These are phyloP conservation scores for Phylloscopus whistleri DNA, from an alignment of 2,113 vertebrate genomes.

Conservation along the genomic window DNA sequence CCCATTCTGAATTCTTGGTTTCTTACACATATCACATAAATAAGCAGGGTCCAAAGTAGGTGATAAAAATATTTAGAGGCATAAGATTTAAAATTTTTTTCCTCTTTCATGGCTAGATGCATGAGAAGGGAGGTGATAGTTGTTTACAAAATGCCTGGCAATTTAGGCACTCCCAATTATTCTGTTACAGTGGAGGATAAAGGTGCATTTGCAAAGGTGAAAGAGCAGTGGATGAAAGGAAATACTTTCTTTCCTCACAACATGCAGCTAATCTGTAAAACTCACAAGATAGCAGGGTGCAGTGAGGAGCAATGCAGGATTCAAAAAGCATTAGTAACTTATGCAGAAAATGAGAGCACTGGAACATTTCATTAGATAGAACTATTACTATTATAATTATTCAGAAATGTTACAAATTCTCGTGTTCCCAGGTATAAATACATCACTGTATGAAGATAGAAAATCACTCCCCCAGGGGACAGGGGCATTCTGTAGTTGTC, in stretches of 20 bases:
- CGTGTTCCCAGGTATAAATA: background rate
- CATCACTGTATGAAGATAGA: background rate
- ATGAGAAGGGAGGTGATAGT: background rate
- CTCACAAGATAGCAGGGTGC: background rate
- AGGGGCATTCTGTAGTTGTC: background rate
- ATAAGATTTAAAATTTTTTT: background rate
- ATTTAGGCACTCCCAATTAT: constrained; percentile 3
- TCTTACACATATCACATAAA: background rate
- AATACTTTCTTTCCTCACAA: background rate
- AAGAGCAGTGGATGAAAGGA: constrained; percentile 13
- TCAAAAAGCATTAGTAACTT: background rate
- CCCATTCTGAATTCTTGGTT: background rate
- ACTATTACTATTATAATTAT: constrained; percentile 17
- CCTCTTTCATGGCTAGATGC: background rate
- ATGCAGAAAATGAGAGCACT: background rate
- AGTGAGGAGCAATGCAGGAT: background rate
- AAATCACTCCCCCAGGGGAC: background rate
- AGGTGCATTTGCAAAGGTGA: constrained; percentile 20
- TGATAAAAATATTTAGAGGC: background rate
- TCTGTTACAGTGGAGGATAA: background rate
- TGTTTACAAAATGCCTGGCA: constrained; percentile 7
- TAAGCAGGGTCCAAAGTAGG: background rate
- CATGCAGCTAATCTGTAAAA: background rate
- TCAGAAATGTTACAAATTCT: background rate
- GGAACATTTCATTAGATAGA: constrained; percentile 1